These are phyloP conservation scores for zebrafish (Danio rerio) DNA, from an alignment of 2,113 vertebrate species.

Conservation along the genomic window GRCz12tu NC_133198.1:34609001-34609500, in stretches of 20 bases:
- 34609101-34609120: too few species aligned
- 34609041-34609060: too few species aligned
- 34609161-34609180: too few species aligned
- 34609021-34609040: too few species aligned
- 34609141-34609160: too few species aligned
- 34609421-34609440: slow-evolving; percentile 71
- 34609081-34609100: too few species aligned
- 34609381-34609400: slow-evolving; percentile 78
- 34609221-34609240: too few species aligned
- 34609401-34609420: slow-evolving; percentile 80
- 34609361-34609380: slow-evolving; percentile 77
- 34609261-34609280: not conserved
- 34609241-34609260: slow-evolving; percentile 24
- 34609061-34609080: too few species aligned
- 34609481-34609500: slow-evolving; percentile 73
- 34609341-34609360: slow-evolving; percentile 80
- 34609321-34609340: slow-evolving; percentile 61
- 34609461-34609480: slow-evolving; percentile 63
- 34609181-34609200: too few species aligned
- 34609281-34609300: not conserved
- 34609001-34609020: too few species aligned
- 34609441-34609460: slow-evolving; percentile 65
- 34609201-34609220: too few species aligned
- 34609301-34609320: slow-evolving; percentile 29
- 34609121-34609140: too few species aligned